These are phyloP conservation scores for Ectemnius lituratus DNA, from an alignment of 2,888 invertebrate species.

Conservation along the genomic window DNA sequence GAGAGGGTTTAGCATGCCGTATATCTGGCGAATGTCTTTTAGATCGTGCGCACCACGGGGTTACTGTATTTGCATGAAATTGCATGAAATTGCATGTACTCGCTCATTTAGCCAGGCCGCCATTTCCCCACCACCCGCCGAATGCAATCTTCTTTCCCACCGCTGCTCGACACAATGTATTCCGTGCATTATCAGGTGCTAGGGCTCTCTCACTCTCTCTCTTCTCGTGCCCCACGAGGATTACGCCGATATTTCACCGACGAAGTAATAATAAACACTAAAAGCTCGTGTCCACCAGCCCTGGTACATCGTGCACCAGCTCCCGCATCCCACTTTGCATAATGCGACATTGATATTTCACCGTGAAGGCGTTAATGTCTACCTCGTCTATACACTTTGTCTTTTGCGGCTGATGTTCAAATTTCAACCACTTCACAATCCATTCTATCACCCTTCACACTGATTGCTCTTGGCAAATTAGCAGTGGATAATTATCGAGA, in stretches of 20 bases:
- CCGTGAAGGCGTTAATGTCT: neutral
- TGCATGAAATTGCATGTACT: constrained; percentile 2
- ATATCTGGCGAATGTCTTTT: neutral
- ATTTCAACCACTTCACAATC: too few relatives aligned
- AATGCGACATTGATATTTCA: constrained; percentile 6
- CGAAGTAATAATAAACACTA: constrained; percentile 32
- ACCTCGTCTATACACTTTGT: neutral
- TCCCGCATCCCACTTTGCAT: neutral
- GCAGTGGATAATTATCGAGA: constrained; percentile 39
- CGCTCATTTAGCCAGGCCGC: neutral
- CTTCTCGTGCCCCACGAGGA: neutral
- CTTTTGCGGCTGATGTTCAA: neutral
- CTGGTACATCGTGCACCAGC: too few relatives aligned
- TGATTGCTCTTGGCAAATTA: constrained; percentile 28
- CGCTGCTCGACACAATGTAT: neutral
- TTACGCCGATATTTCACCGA: constrained; percentile 20
- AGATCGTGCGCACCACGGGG: neutral
- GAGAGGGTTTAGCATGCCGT: too few relatives aligned
- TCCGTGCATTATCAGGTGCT: neutral
- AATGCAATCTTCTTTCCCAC: neutral
- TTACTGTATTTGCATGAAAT: constrained; percentile 4
- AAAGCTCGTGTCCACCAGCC: neutral
- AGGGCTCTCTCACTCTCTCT: too few relatives aligned
- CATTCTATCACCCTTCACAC: too few relatives aligned
- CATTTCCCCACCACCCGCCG: neutral